Evolutionary conservation across 1,140 invertebrate species (phyloP), one percentile per base, ranked within the genome.

Genomic region (Euura lappo): DNA sequence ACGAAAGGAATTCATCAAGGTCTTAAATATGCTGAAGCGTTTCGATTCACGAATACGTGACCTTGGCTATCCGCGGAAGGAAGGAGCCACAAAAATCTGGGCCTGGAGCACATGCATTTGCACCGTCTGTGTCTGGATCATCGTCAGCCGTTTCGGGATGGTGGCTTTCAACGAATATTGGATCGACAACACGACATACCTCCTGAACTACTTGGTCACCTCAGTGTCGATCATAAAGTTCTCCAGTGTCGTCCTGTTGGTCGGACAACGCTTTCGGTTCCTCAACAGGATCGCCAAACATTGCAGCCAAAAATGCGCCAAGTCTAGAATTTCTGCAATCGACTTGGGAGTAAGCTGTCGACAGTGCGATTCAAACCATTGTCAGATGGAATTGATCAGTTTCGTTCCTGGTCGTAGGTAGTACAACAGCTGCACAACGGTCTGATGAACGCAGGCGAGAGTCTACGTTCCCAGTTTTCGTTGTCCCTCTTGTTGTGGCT

Each of bases 11-110:
- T 83, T 87, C 47, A 7, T 28, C 2, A 69, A 45, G 2, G 78
- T 83, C 4, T 86, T 83, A 83, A 88, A 87, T 68, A 71, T 44
- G 3, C 78, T 86, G 2, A 78, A 83, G 4, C 77, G 85, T 71
- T 85, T 80, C 13, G 86, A 87, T 71, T 78, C 80, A 8, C 71
- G 51, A 13, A 44, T 81, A 10, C 51, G 51, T 2, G 77, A 75
- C 45, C 67, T 83, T 3, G 83, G 83, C 2, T 80, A 83, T 47
- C 65, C 78, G 0, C 78, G 78, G 43, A 81, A 78, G 0, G 84
- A 86, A 47, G 75, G 2, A 2, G 60, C 64, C 4, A 77, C 72
- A 0, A 71, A 71, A 44, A 28, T 82, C 11, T 74, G 70, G 13
- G 69, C 75, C 28, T 86, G 83, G 85, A 0, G 43, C 0, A 28